Evolutionary conservation across 2,888 invertebrate genomes (phyloP).

Genomic region (Conistra vaccinii): DNA sequence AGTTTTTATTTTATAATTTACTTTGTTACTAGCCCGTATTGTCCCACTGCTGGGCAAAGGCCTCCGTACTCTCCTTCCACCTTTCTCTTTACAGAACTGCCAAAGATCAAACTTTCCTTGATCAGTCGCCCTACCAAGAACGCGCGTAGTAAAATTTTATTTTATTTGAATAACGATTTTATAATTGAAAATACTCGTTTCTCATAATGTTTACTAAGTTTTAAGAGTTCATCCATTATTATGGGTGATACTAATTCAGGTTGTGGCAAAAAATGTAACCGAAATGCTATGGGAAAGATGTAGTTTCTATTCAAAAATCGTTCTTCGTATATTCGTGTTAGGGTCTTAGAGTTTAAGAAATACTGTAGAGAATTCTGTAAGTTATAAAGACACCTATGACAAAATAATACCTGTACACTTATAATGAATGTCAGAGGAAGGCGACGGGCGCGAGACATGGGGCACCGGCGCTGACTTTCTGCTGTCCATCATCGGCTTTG

Average conservation of each 20-base stretch:
- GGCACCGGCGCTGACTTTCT: slow-evolving; percentile 95
- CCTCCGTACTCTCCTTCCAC: too few species aligned
- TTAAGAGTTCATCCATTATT: not conserved
- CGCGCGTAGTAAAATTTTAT: too few species aligned
- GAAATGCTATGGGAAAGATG: not conserved
- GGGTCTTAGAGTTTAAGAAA: not conserved
- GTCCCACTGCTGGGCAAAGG: too few species aligned
- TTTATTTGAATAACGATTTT: not conserved
- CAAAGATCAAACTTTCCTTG: not conserved
- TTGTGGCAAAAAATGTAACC: not conserved
- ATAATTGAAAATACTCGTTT: not conserved
- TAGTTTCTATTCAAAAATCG: not conserved
- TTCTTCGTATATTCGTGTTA: not conserved
- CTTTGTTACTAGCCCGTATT: too few species aligned
- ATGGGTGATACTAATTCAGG: not conserved
- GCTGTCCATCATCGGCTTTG: slow-evolving; percentile 96
- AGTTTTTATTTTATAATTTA: too few species aligned
- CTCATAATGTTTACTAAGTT: not conserved
- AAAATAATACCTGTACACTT: slow-evolving; percentile 25
- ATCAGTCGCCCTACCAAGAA: not conserved
- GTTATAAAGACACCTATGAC: not conserved
- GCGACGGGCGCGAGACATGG: slow-evolving; percentile 94
- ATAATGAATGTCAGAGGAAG: slow-evolving; percentile 74
- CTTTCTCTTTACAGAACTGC: too few species aligned
- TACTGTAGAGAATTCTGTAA: not conserved